Base-by-base conservation (phyloP, 1,140 invertebrate genomes). In the Pseudomyrmex pallidus region DNA sequence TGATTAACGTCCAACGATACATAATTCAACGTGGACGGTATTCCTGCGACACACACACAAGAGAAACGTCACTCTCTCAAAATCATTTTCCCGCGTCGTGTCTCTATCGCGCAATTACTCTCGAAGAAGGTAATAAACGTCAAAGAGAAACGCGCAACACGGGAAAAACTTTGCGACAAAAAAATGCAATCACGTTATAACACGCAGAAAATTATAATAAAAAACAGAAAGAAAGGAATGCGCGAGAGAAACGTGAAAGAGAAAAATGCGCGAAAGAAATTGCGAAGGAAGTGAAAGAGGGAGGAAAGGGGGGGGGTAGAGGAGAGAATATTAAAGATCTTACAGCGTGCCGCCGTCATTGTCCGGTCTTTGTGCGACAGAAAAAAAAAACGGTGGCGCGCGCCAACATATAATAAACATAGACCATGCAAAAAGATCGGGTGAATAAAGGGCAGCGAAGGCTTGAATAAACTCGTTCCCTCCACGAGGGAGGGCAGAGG, bases 11-110 rank as follows among this genome's bases (percentile, higher is more conserved):
- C 95, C 86, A 97, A 92, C 7, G 96, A 95, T 82, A 98, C 96
- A 91, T 97, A 97, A 91, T 97, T 98, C 70, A 98, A 92, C 0
- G 97, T 97, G 12, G 96, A 95, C 46, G 97, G 97, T 87, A 98
- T 96, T 87, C 97, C 97, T 97, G 91, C 22, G 86, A 86, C 82
- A 73, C 17, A n/a, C n/a, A n/a, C n/a, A n/a, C n/a, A n/a, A n/a
- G 59, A 68, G 73, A 80, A 74, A 80, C 20, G 9, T 22, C 13
- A 25, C 13, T 22, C 22, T 62, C 9, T 59, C 17, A 10, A 59
- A 59, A 22, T 61, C 0, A 0, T 13, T 12, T 13, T 12, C 2
- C 0, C 13, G 13, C 13, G 50, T 50, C 48, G 12, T 50, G 9
- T 52, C 9, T 52, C 50, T 52, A 13, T 12, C 4, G 50, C 13